Base-by-base conservation (phyloP, 2,888 invertebrate genomes). In the Yponomeuta sedellus region DNA sequence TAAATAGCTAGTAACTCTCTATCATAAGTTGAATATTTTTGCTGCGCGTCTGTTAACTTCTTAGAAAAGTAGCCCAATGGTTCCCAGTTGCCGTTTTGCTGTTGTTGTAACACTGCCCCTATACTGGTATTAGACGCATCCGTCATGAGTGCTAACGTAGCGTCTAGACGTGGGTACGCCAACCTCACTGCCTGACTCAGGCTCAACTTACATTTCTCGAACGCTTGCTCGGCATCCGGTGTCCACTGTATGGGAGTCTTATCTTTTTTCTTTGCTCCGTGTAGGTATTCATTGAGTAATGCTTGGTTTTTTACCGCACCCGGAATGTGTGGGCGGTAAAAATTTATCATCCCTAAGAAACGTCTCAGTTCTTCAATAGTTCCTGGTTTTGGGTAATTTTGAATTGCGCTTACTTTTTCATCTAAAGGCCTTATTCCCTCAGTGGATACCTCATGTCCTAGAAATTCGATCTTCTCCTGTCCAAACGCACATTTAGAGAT, bases 81-180 rank as follows among this genome's bases (percentile, higher is more conserved):
- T 68, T 78, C 66, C 70, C 73, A 71, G 1, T 66, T 28, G 39
- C 70, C 65, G 10, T 72, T 58, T 20, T 70, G 66, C 0, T 67
- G 40, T 70, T 81, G 79, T 66, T 81, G 75, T 22, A 83, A 58
- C 0, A 71, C 73, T 4, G 76, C 77, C 6, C 80, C 81, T 25
- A 78, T 70, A 10, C 77, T 72, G 6, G 44, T 66, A 61, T 78
- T 73, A 1, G 79, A 81, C 5, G 80, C 81, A 67, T 81, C 77
- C 1, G 70, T 69, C n/a, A 70, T 66, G 5, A 78, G 12, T 19
- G 72, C 65, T 16, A 78, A 52, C n/a, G 66, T 56, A 1, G 74
- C 71, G 57, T 71, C 66, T 8, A 65, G n/a, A 8, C 64, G 66
- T 2, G 75, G 77, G 56, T 76, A 72, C 5, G 70, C 69, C 5